Conservation (phyloP, 2,888 invertebrate species). For the Epirrhoe tristata region DNA sequence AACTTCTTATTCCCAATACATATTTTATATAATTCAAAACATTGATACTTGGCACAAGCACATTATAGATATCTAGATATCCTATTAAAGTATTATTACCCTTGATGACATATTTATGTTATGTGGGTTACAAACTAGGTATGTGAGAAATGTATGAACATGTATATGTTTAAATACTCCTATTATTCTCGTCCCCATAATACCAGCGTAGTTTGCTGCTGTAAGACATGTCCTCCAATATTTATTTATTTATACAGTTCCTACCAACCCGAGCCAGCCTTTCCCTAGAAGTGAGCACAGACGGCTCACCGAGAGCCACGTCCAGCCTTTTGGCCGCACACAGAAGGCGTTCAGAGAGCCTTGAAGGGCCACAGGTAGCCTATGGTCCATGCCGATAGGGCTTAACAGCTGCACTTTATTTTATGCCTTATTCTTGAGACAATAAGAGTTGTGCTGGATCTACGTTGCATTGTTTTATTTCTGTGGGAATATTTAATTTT, state of each 20-base stretch:
- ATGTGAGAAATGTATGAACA: too few relatives aligned
- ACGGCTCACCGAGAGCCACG: slow-evolving; percentile 71
- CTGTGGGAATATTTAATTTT: background rate
- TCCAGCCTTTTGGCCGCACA: slow-evolving; percentile 78
- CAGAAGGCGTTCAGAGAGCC: slow-evolving; percentile 85
- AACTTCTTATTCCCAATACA: too few relatives aligned
- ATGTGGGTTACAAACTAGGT: too few relatives aligned
- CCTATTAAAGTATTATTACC: too few relatives aligned
- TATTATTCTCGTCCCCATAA: too few relatives aligned
- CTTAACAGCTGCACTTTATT: slow-evolving; percentile 13
- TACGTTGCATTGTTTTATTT: background rate
- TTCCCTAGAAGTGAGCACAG: slow-evolving; percentile 86
- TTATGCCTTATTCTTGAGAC: slow-evolving; percentile 8
- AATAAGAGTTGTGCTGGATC: background rate
- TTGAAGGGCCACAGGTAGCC: slow-evolving; percentile 84
- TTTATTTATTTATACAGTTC: slow-evolving; percentile 62
- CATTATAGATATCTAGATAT: too few relatives aligned
- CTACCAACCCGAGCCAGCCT: slow-evolving; percentile 86
- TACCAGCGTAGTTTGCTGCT: too few relatives aligned
- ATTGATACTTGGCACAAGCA: too few relatives aligned
- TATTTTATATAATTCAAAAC: too few relatives aligned
- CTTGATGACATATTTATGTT: too few relatives aligned
- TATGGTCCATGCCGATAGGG: slow-evolving; percentile 15
- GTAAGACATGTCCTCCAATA: slow-evolving; percentile 7
- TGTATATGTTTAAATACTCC: too few relatives aligned